These are phyloP conservation scores for Bradypus variegatus DNA, from an alignment of 2,797 vertebrate species.

Conservation along the genomic window DNA sequence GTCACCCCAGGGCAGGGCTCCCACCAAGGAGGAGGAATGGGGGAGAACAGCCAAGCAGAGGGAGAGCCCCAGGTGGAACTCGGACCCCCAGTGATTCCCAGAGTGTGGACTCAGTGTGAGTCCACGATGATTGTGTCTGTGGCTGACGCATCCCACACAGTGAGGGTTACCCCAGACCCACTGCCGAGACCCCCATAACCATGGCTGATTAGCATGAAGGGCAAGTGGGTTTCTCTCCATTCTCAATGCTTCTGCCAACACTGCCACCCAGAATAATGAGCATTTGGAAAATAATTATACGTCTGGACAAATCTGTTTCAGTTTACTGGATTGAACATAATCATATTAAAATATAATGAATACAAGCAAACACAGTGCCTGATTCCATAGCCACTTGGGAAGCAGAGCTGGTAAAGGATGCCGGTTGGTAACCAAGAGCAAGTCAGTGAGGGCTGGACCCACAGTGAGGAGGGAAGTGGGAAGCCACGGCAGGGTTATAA, in stretches of 20 bases:
- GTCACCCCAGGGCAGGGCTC: not conserved
- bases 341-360: slow-evolving; percentile 64
- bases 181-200: not conserved
- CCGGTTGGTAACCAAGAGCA: not conserved
- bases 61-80: not conserved
- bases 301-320: slow-evolving; percentile 55
- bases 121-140: not conserved
- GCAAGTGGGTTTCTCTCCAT: not conserved
- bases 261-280: slow-evolving; percentile 41
- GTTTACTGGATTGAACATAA: slow-evolving; percentile 52
- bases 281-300: slow-evolving; percentile 51
- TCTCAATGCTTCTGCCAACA: slow-evolving; percentile 32
- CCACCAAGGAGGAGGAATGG: too few relatives aligned
- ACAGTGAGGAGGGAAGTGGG: fast-evolving
- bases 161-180: not conserved
- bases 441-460: not conserved
- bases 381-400: slow-evolving; percentile 24
- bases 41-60: not conserved
- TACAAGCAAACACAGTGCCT: slow-evolving; percentile 33
- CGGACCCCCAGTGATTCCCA: fast-evolving
- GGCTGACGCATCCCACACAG: not conserved
- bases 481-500: not conserved
- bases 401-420: not conserved
- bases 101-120: not conserved
- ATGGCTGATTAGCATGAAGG: not conserved